Evolutionary conservation across 1,140 invertebrate genomes (phyloP), one percentile per base, ranked within the genome.

Genomic region (Heliconius nattereri): DNA sequence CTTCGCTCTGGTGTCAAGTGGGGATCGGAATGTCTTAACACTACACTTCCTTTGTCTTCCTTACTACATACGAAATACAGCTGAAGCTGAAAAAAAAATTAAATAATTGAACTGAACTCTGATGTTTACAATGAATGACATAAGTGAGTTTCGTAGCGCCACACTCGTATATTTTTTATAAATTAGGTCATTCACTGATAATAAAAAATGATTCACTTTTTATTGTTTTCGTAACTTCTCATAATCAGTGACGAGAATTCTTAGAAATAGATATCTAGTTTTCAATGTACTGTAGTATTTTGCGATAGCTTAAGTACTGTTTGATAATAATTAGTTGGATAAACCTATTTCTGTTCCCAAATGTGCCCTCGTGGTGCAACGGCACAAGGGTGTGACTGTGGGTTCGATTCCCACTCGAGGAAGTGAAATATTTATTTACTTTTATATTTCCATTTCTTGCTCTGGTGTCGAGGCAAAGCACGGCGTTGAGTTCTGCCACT

Each of bases 101-200:
- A 37, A 37, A 40, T 9, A 40, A 2, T 11, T 11, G 37, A 40
- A 40, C 37, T 40, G 9, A 11, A 11, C 37, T 9, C 29, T 20
- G 19, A 52, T 52, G 19, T 20, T 52, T 52, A 52, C 5, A 1
- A 16, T 19, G 6, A 20, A 52, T 52, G 5, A 23, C 54, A 57
- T 57, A 57, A n/a, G 54, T n/a, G 40, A 57, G 8, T 57, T 9
- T n/a, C n/a, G 19, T 57, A 57, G 54, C 54, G 54, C 54, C 54
- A 23, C 29, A 32, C 29, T 32, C 29, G 29, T 57, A 9, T 57
- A 57, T 70, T 76, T 70, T 76, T 32, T 23, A n/a, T 45, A 29
- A 76, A 76, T 76, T 76, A 76, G n/a, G 60, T 76, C 60, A 76
- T 70, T 76, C 60, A 76, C 66, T 76, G 60, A 76, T 70, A 76